Conservation (phyloP, 2,888 invertebrate genomes). For the Aspidapion aeneum region DNA sequence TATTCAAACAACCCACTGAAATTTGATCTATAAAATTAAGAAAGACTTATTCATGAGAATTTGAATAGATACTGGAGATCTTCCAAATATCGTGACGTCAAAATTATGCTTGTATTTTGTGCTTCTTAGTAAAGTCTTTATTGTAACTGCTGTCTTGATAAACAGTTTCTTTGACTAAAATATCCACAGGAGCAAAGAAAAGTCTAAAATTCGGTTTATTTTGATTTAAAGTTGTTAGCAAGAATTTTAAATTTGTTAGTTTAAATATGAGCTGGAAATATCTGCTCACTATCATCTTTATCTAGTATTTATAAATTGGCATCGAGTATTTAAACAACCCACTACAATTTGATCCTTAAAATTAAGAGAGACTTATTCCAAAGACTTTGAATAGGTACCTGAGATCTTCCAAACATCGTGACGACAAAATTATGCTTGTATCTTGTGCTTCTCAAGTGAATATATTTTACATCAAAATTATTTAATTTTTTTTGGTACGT, state of each 20-base stretch:
- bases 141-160: constrained; percentile 51
- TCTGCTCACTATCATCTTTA: constrained; percentile 69
- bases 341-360: constrained; percentile 78
- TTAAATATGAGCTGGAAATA: constrained; percentile 79
- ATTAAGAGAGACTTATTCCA: constrained; percentile 55
- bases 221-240: constrained; percentile 63
- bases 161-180: constrained; percentile 66
- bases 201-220: constrained; percentile 77
- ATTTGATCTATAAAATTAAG: not conserved
- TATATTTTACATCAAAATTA: not conserved
- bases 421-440: not conserved
- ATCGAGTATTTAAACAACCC: constrained; percentile 71
- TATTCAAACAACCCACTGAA: not conserved
- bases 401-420: not conserved
- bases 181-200: constrained; percentile 64
- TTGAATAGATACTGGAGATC: not conserved
- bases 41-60: not conserved
- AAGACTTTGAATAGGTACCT: not conserved
- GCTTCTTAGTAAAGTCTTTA: not conserved
- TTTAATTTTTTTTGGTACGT: not conserved
- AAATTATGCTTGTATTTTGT: not conserved
- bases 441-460: not conserved
- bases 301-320: constrained; percentile 67
- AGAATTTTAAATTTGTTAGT: constrained; percentile 60
- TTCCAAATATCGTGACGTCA: not conserved